Evolutionary conservation across 2,113 vertebrate genomes (phyloP).

Genomic region (Glaucomys volans): DNA sequence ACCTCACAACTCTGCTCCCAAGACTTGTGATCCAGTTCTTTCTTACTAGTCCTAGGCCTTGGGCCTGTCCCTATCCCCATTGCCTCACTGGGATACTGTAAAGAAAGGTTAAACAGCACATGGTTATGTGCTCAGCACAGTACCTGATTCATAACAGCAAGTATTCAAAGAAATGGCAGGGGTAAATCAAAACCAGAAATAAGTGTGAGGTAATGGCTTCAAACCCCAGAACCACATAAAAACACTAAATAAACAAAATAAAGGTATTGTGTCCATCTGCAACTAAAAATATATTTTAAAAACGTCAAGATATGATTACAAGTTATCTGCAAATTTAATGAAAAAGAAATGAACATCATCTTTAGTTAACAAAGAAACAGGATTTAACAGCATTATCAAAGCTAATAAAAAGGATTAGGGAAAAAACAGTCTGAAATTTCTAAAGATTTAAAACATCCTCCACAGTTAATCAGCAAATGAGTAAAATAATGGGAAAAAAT

Average conservation of each 20-base stretch:
- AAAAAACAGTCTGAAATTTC: conserved; percentile 13
- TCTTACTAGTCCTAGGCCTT: not conserved
- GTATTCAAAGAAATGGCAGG: not conserved
- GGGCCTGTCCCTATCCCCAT: not conserved
- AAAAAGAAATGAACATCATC: conserved; percentile 29
- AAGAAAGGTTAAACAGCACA: not conserved
- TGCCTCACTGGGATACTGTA: too few species aligned
- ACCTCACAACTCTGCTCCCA: too few species aligned
- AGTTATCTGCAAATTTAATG: conserved; percentile 36
- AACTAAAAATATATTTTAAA: too few species aligned
- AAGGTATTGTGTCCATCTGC: too few species aligned
- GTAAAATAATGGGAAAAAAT: not conserved
- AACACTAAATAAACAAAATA: too few species aligned
- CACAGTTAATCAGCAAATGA: not conserved
- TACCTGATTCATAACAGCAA: not conserved
- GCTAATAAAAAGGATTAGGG: conserved; percentile 47
- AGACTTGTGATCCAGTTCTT: not conserved
- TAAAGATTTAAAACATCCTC: conserved; percentile 59
- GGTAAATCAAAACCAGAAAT: not conserved
- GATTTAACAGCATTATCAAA: conserved; percentile 6
- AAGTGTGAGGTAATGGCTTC: too few species aligned
- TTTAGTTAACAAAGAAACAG: conserved; percentile 46
- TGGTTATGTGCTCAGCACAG: not conserved
- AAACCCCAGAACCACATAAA: too few species aligned
- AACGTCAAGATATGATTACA: conserved; percentile 10